These are phyloP conservation scores for Phaenicophaeus curvirostris DNA, from an alignment of 2,797 vertebrate species.

Conservation along the genomic window DNA sequence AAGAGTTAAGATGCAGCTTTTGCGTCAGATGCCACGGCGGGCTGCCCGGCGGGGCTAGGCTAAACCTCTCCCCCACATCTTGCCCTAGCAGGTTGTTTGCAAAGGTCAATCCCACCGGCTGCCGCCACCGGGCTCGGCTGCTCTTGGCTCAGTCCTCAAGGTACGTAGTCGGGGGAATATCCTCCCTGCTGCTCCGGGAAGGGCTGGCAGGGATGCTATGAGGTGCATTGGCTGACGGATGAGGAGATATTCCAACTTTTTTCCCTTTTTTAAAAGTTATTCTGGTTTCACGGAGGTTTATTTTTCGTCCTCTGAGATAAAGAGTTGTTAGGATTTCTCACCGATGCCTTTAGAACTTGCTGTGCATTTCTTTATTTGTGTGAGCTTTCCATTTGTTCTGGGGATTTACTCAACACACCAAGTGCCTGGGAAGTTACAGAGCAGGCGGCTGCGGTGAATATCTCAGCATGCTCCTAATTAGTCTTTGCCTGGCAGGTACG, in stretches of 20 bases:
- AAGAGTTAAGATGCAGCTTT: slow-evolving; percentile 73
- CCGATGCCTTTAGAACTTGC: neutral
- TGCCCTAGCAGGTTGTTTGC: slow-evolving; percentile 73
- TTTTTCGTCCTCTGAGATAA: neutral
- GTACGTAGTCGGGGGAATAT: slow-evolving; percentile 66
- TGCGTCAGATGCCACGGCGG: slow-evolving; percentile 68
- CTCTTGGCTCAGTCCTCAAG: slow-evolving; percentile 72
- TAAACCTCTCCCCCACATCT: slow-evolving; percentile 69
- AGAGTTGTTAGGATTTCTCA: neutral
- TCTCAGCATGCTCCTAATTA: neutral
- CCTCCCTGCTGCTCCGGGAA: slow-evolving; percentile 5
- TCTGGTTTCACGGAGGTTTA: neutral
- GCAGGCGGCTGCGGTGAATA: neutral
- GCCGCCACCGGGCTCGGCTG: slow-evolving; percentile 37
- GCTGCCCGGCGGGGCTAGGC: slow-evolving; percentile 61
- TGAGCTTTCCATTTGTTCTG: neutral
- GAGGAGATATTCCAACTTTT: neutral
- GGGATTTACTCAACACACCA: neutral
- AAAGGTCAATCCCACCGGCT: slow-evolving; percentile 62
- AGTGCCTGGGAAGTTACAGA: neutral
- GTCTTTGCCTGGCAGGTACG: neutral
- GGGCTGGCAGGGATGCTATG: slow-evolving; percentile 32
- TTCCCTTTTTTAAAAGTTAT: neutral
- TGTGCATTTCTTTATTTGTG: neutral
- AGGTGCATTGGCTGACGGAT: neutral